Evolutionary conservation across 1,140 invertebrate species (phyloP), one percentile per base, ranked within the genome.

Genomic region (Drosophila serrata): DNA sequence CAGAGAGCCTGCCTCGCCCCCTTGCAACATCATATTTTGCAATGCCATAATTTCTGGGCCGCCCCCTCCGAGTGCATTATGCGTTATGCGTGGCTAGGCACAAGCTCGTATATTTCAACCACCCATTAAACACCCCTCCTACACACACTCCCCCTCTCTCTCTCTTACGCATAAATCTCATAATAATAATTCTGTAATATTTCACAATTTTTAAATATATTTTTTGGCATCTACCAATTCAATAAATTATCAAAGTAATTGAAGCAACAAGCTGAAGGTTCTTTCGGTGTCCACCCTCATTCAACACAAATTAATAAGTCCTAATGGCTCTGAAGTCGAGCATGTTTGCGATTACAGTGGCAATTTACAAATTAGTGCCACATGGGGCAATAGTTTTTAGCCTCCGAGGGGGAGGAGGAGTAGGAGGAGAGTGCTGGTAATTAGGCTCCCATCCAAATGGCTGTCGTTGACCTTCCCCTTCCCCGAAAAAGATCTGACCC

Each of bases 301-400:
- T 4, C 33, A 39, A 48, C 75, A 74, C 80, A 88, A 88, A 90
- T 88, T 88, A 88, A 90, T 88, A 88, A 88, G 73, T 75, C 43
- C 74, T 78, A 78, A 78, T 78, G 75, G 48, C 24, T 62, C 59
- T 64, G 69, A 72, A 70, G 69, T 70, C 49, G 51, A 55, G 76
- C 58, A 78, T 78, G 65, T 77, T 84, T 88, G 80, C 84, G 84
- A 87, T 87, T 87, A 87, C 84, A 70, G 80, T 77, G 79, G 82
- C 84, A 84, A 88, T 90, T 88, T 88, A 88, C 85, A 88, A 88
- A 88, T 88, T 88, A 90, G 81, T 88, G 84, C 85, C 84, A 88
- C 80, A 87, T 87, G 80, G 81, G 84, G 84, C 82, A 86, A 62
- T 59, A 72, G 69, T 72, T 49, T 70, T 58, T 29, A 17, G 22